Evolutionary conservation across 2,797 vertebrate genomes (phyloP), one percentile per base, ranked within the genome.

Genomic region (Nothura maculosa): DNA sequence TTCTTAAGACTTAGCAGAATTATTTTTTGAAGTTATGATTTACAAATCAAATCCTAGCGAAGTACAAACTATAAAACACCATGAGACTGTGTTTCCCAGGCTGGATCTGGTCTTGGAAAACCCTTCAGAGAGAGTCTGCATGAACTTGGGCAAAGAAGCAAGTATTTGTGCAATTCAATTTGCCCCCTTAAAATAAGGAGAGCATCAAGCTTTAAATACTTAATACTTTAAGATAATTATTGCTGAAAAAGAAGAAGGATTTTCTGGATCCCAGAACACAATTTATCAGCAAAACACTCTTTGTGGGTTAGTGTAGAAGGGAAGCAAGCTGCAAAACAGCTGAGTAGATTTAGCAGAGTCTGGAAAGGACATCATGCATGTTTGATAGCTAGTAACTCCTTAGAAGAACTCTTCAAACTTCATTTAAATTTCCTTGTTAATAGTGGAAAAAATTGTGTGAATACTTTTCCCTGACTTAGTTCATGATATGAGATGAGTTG

Each of bases 41-140:
- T 60, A 45, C 38, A 55, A 25, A 62, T 18, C 3, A 42, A 75
- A 40, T 45, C n/a, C 40, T 40, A 3, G 32, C 43, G 54, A 27
- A 61, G 25, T 61, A 7, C 24, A 52, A 58, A 27, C 32, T 52
- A 4, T 34, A 47, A 57, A 45, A 45, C 43, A 8, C 28, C 24
- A 50, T 40, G 21, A 20, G 25, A 8, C 28, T 62, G 22, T 55
- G 63, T 14, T 38, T 6, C 22, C 27, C 34, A 40, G 54, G 13
- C 12, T 67, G 66, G 10, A 4, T 42, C n/a, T 67, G 58, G 55
- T 58, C 7, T 21, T 25, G 50, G 22, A 19, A 42, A 16, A 3
- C 0, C 50, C 61, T 66, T 7, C 19, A 61, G 12, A 70, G 12
- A 70, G 61, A 58, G 20, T 42, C 11, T 25, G 10, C 0, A 0